Conservation (phyloP, 2,797 vertebrate genomes). For the Apogon talboti region DNA sequence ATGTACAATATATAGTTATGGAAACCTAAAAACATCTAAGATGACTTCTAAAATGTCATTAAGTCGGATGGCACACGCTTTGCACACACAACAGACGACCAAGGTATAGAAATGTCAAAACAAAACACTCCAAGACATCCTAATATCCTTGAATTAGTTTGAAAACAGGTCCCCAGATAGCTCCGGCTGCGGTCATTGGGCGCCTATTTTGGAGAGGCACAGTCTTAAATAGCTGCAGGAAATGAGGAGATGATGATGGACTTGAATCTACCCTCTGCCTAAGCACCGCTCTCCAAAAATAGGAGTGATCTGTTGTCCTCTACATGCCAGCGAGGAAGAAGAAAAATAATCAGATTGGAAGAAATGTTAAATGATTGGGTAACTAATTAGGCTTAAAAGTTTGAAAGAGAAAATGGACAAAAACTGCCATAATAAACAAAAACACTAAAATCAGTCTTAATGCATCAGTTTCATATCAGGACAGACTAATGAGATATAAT, state of each 20-base stretch:
- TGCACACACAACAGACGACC: conserved; percentile 65
- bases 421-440: neutral
- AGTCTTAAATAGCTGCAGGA: conserved; percentile 81
- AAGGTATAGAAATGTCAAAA: conserved; percentile 81
- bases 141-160: conserved; percentile 81
- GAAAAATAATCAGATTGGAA: conserved; percentile 57
- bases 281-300: conserved; percentile 71
- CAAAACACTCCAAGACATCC: conserved; percentile 78
- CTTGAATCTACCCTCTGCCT: conserved; percentile 74
- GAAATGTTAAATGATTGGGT: conserved; percentile 46
- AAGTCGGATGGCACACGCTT: conserved; percentile 73
- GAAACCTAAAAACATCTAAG: conserved; percentile 82
- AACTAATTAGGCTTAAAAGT: neutral
- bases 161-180: conserved; percentile 77
- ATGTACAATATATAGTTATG: conserved; percentile 88
- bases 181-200: conserved; percentile 73
- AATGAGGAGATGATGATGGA: conserved; percentile 85
- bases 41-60: conserved; percentile 79
- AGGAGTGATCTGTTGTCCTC: conserved; percentile 75
- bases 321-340: conserved; percentile 53
- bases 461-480: too few species aligned
- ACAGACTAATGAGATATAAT: too few species aligned
- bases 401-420: neutral
- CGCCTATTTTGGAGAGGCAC: conserved; percentile 72
- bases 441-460: too few species aligned